Conservation (phyloP, 2,888 invertebrate genomes). For the Hartigia nigra region DNA sequence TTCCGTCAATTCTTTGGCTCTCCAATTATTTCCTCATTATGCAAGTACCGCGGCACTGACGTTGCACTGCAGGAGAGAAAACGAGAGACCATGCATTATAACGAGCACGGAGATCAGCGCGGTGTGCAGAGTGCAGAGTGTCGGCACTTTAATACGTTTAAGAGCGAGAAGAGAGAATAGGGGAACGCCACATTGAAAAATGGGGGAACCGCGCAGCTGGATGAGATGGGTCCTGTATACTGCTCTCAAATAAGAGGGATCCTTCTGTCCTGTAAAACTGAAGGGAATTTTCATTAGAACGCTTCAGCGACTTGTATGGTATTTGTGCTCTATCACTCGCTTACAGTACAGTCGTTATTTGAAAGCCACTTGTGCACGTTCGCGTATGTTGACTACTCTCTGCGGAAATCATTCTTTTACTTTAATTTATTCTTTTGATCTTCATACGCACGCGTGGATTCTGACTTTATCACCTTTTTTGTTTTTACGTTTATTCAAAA, state of each 20-base stretch:
- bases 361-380: not conserved
- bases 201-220: slow-evolving; percentile 2
- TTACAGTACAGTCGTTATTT: not conserved
- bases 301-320: not conserved
- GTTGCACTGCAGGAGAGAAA: slow-evolving; percentile 1
- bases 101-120: not conserved
- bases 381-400: not conserved
- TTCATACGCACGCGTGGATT: not conserved
- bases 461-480: not conserved
- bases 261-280: not conserved
- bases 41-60: slow-evolving; percentile 8
- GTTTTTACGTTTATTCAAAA: not conserved
- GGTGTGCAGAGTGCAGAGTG: slow-evolving; percentile 4
- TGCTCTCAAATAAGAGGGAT: slow-evolving; percentile 1
- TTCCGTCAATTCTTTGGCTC: slow-evolving; percentile 16
- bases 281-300: slow-evolving; percentile 3
- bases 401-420: not conserved
- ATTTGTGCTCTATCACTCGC: not conserved
- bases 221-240: not conserved
- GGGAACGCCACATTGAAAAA: slow-evolving; percentile 2
- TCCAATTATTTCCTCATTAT: slow-evolving; percentile 24
- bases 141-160: not conserved
- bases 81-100: not conserved
- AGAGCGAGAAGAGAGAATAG: not conserved
- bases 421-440: not conserved